These are phyloP conservation scores for Sinonovacula constricta DNA, from an alignment of 1,140 invertebrate genomes.

Conservation along the genomic window DNA sequence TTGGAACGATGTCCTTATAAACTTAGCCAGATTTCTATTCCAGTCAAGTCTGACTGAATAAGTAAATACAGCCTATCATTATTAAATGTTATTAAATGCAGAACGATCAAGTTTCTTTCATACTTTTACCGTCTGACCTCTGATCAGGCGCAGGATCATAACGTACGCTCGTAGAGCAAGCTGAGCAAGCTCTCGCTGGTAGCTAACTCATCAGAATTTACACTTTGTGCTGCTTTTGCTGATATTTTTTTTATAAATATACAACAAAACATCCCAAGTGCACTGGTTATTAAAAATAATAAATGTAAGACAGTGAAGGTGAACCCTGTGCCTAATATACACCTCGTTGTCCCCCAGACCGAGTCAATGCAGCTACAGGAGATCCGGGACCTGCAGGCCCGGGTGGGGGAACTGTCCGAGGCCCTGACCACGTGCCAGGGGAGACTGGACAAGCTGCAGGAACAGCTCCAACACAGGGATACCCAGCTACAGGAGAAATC, in stretches of 20 bases:
- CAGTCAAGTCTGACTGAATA: too few relatives aligned
- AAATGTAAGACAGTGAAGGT: neutral
- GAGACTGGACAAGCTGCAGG: conserved; percentile 65
- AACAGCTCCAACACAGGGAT: conserved; percentile 85
- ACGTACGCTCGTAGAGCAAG: neutral
- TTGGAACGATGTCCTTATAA: too few relatives aligned
- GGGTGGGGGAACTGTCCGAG: conserved; percentile 66
- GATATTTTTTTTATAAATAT: neutral
- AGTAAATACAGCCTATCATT: too few relatives aligned
- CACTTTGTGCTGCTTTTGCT: neutral
- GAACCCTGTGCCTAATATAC: neutral
- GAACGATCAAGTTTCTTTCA: too few relatives aligned
- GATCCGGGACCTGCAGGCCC: conserved; percentile 46
- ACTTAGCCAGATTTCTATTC: too few relatives aligned
- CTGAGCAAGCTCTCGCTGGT: neutral
- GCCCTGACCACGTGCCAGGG: conserved; percentile 80
- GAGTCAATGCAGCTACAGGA: conserved; percentile 27
- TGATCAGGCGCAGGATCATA: too few relatives aligned
- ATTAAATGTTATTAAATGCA: too few relatives aligned
- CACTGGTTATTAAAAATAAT: neutral
- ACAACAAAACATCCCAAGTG: neutral
- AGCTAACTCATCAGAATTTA: neutral
- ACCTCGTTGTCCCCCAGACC: neutral
- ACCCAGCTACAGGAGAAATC: conserved; percentile 89
- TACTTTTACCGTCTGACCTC: too few relatives aligned